These are phyloP conservation scores for Drosophila repleta DNA, from an alignment of 1,140 invertebrate species.

Conservation along the genomic window DNA sequence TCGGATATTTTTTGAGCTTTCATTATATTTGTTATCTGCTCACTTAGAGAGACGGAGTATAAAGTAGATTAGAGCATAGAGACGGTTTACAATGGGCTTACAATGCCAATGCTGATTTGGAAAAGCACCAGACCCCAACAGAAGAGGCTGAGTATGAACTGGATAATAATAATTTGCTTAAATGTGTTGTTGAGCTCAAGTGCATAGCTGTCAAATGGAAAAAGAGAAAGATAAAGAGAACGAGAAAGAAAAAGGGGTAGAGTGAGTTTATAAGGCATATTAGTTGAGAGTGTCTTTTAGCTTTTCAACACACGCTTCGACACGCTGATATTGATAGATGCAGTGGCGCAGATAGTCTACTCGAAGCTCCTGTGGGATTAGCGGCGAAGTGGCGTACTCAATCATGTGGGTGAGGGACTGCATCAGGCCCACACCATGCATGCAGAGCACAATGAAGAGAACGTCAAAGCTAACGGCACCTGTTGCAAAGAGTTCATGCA, in stretches of 20 bases:
- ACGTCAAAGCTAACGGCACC: constrained; percentile 74
- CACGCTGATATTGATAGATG: constrained; percentile 71
- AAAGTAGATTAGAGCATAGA: background rate
- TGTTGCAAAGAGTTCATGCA: constrained; percentile 12
- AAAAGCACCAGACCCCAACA: constrained; percentile 67
- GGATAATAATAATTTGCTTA: constrained; percentile 64
- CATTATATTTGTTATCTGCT: too few species aligned
- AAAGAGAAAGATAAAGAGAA: background rate
- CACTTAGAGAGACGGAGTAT: background rate
- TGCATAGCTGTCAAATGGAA: constrained; percentile 38
- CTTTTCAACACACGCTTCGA: constrained; percentile 31
- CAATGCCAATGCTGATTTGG: constrained; percentile 70
- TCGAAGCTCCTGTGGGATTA: constrained; percentile 55
- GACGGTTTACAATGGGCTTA: constrained; percentile 23
- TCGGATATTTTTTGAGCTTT: too few species aligned
- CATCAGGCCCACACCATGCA: constrained; percentile 66
- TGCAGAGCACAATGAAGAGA: constrained; percentile 71
- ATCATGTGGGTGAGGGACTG: constrained; percentile 62
- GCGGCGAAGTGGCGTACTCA: constrained; percentile 52
- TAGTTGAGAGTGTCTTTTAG: background rate
- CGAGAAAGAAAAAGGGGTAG: background rate
- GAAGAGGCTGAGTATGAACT: constrained; percentile 71
- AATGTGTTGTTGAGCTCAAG: constrained; percentile 58
- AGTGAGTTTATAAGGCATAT: background rate
- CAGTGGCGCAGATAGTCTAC: constrained; percentile 69